Base-by-base conservation (phyloP, 2,888 invertebrate species). In the Temnothorax rugatulus region DNA sequence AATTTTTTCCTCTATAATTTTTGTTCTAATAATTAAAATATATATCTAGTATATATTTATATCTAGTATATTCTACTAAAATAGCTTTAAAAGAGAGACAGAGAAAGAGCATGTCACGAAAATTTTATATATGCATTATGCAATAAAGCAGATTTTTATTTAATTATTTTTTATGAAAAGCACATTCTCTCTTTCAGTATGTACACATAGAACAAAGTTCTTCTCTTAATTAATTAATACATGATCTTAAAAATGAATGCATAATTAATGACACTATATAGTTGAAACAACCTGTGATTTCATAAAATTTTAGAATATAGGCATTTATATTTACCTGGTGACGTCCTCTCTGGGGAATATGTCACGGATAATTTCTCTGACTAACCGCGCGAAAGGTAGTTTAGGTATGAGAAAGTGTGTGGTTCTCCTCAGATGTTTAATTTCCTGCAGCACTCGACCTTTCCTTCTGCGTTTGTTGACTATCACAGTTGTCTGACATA, bases 371-470 rank as follows among this genome's bases (percentile, higher is more conserved):
- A 95, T 91, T 90, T 96, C 95, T 34, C 95, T 94, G 15, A 96
- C 94, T 3, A 96, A 1, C 63, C 95, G 94, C 0, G 93, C 89
- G 88, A 96, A 96, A 0, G 95, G 91, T 5, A 93, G 63, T 76
- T 93, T 95, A 1, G 96, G 95, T 89, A 96, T 95, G 0, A 95
- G 84, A 2, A 93, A 81, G 0, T 90, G 86, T 1, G 94, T 93
- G 0, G 91, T 84, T 9, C 38, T 88, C 82, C 94, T 93, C 4
- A 95, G 87, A 79, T 86, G 75, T 84, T 73, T 91, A 25, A 95
- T 95, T 86, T 94, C 93, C 73, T 86, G 87, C 4, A 93, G 68
- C 25, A 86, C 90, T 0, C 50, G 77, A 8, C 7, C 9, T 1
- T 47, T 86, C 84, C 54, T 85, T 25, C 25, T 63, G 1, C 0